Conservation (phyloP, 1,140 invertebrate genomes). For the Drosophila auraria region DNA sequence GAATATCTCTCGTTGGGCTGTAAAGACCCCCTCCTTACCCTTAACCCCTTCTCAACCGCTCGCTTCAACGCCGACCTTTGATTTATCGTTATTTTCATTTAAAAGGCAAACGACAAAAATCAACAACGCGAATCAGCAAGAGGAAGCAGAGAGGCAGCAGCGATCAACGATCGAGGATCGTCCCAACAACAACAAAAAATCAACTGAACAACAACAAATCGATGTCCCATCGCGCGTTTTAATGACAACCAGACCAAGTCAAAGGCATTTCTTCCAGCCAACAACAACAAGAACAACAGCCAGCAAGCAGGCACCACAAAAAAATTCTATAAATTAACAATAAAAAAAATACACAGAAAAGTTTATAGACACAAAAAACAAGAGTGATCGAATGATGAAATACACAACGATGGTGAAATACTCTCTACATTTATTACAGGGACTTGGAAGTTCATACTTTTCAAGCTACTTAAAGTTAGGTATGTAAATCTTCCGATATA, state of each 20-base stretch:
- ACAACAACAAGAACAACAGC: slow-evolving; percentile 23
- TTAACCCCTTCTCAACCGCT: not conserved
- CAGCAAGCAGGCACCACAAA: slow-evolving; percentile 39
- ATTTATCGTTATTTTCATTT: slow-evolving; percentile 83
- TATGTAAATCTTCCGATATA: no score
- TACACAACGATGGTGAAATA: slow-evolving; percentile 1
- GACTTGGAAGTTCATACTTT: not conserved
- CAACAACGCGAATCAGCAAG: slow-evolving; percentile 52
- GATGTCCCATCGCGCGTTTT: slow-evolving; percentile 82
- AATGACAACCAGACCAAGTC: slow-evolving; percentile 78
- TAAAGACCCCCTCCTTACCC: not conserved
- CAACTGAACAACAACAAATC: slow-evolving; percentile 56
- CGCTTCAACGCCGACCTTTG: slow-evolving; percentile 65
- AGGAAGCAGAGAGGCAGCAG: slow-evolving; percentile 6
- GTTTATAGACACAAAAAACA: slow-evolving; percentile 67
- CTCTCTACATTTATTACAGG: not conserved
- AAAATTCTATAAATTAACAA: slow-evolving; percentile 83
- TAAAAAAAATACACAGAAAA: slow-evolving; percentile 61
- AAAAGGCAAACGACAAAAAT: slow-evolving; percentile 83
- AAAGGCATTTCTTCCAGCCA: slow-evolving; percentile 68
- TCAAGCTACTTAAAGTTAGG: not conserved
- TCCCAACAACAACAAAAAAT: slow-evolving; percentile 29
- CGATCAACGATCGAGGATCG: slow-evolving; percentile 34
- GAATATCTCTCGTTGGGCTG: slow-evolving; percentile 32
- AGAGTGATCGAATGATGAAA: slow-evolving; percentile 6